Evolutionary conservation across 1,140 invertebrate genomes (phyloP).

Genomic region (Euwallacea fornicatus): DNA sequence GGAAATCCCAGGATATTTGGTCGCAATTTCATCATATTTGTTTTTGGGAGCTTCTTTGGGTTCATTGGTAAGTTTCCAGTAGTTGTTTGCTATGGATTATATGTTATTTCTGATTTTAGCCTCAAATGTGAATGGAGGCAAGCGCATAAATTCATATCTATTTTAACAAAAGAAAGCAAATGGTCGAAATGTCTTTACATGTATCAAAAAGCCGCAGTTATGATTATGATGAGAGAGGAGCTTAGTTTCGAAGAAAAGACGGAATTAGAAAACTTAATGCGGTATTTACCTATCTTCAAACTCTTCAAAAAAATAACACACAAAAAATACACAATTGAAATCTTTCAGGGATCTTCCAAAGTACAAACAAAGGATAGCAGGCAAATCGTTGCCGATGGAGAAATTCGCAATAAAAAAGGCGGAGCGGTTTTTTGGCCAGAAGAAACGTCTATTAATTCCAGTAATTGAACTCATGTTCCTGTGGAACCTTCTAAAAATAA

Average conservation of each 20-base stretch:
- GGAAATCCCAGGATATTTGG: conserved; percentile 85
- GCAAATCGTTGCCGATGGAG: conserved; percentile 95
- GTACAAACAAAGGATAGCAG: conserved; percentile 88
- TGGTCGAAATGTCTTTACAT: conserved; percentile 92
- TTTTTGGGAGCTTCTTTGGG: conserved; percentile 95
- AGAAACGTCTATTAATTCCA: conserved; percentile 74
- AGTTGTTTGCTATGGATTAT: background rate
- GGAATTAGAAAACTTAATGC: conserved; percentile 63
- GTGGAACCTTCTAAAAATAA: conserved; percentile 90
- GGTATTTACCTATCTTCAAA: conserved; percentile 48
- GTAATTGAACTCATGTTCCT: conserved; percentile 87
- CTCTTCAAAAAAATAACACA: background rate
- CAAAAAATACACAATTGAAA: background rate
- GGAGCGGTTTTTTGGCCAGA: conserved; percentile 75
- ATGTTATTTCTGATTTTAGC: conserved; percentile 49
- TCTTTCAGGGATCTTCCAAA: conserved; percentile 70
- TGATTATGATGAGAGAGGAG: conserved; percentile 70
- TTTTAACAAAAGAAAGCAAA: conserved; percentile 74
- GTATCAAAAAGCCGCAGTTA: conserved; percentile 83
- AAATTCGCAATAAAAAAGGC: conserved; percentile 91
- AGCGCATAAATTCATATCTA: conserved; percentile 71
- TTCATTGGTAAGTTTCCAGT: conserved; percentile 55
- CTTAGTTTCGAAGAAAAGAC: conserved; percentile 57
- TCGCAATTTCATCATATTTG: conserved; percentile 93
- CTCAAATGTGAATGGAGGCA: conserved; percentile 69